Evolutionary conservation across 2,113 vertebrate species (phyloP), one percentile per base, ranked within the genome.

Genomic region (Erinaceus europaeus): DNA sequence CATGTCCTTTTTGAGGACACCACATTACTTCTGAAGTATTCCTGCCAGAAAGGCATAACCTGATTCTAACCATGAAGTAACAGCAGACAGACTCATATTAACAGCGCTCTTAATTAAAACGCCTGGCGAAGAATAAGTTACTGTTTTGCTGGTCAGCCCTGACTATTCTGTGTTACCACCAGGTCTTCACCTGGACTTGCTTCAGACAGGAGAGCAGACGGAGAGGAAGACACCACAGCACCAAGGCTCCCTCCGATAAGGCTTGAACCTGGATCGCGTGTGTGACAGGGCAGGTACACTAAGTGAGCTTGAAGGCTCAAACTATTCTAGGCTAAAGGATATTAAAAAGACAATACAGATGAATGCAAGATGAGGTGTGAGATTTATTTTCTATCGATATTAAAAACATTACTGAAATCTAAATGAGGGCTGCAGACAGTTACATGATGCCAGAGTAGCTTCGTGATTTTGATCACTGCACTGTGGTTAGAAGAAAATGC

Each of bases 61-160:
- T 64, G 17, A 89, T 88, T 29, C 79, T 76, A 77, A 91, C 34
- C 36, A 64, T 44, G 36, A 84, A 71, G 32, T 25, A 50, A 62
- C 7, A 80, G 57, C 27, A 85, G 29, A 53, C 23, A 90, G 65
- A 46, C 36, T 27, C 69, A 64, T 44, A 87, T 1, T 57, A 27
- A 91, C 46, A 10, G 40, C 92, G 64, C 84, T 80, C 40, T 73
- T 89, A 88, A 92, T 73, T 89, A 88, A 92, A 83, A 68, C 48
- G 87, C 72, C 6, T 69, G 36, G 27, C 27, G 74, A 62, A 62
- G n/a, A 89, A 38, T 44, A 91, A 78, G 29, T 57, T 59, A 73
- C n/a, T n/a, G n/a, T n/a, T n/a, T n/a, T n/a, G n/a, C n/a, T n/a
- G n/a, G n/a, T n/a, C n/a, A n/a, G n/a, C n/a, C n/a, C n/a, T n/a